Percentiles rank a stretch among this genome's conserved stretches.
phyloP scores from a whole-genome alignment of 2,113 vertebrate genomes.

The Sphyrna mokarran region DNA sequence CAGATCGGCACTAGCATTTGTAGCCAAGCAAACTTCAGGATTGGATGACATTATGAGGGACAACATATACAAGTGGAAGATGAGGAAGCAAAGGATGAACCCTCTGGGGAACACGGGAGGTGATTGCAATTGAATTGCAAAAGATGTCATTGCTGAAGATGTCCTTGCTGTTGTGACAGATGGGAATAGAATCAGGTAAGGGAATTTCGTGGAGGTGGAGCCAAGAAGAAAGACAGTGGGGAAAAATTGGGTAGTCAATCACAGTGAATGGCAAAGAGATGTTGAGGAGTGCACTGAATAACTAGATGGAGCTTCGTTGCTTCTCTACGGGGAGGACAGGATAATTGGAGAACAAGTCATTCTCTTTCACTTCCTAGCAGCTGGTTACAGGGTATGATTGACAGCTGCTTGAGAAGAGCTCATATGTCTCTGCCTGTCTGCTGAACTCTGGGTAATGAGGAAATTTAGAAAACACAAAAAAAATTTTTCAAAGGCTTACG shows the following conservation, averaged over 20 bases:
- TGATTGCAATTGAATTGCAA: not conserved
- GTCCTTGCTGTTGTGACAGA: not conserved
- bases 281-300: not conserved
- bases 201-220: not conserved
- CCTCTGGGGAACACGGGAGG: not conserved
- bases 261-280: not conserved
- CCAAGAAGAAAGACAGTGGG: not conserved
- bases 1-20: not conserved
- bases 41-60: not conserved
- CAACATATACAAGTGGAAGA: not conserved
- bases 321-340: not conserved
- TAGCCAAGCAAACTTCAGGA: not conserved
- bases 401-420: not conserved
- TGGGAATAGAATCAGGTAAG: not conserved
- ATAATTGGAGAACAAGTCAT: not conserved
- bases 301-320: not conserved
- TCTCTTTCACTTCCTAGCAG: not conserved
- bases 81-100: not conserved
- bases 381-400: not conserved
- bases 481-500: not conserved
- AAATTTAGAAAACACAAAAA: not conserved
- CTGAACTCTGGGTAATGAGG: not conserved
- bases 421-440: not conserved
- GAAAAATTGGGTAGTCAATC: not conserved
- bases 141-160: not conserved